A percentile compares a stretch with the other conserved stretches of the same genome.
phyloP scores from a whole-genome alignment of 2,113 vertebrate genomes.

The Pontoporia blainvillei region DNA sequence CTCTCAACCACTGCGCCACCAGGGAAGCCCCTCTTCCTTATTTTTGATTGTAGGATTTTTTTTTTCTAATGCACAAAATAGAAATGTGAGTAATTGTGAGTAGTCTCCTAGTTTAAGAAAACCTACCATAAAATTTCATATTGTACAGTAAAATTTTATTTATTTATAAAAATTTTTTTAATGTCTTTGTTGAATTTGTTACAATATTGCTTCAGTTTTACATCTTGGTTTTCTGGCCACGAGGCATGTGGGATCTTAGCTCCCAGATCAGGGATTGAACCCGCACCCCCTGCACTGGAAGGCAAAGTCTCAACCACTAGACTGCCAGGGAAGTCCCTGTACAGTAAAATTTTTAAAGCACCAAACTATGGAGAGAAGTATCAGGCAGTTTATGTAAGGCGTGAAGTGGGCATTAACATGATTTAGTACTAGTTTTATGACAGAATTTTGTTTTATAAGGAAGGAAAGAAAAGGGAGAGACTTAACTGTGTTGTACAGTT shows the following conservation, averaged over 20 bases:
- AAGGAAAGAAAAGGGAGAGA: neutral
- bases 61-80: neutral
- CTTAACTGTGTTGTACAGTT: neutral
- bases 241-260: too few species aligned
- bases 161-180: too few species aligned
- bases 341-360: neutral
- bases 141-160: neutral
- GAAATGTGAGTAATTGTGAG: neutral
- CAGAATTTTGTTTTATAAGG: neutral
- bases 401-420: neutral
- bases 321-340: neutral
- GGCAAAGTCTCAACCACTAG: too few species aligned
- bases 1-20: too few species aligned
- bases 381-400: neutral
- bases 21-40: neutral
- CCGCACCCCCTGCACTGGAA: too few species aligned
- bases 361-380: neutral
- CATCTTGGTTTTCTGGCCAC: too few species aligned
- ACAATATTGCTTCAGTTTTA: too few species aligned
- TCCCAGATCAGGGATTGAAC: too few species aligned
- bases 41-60: neutral
- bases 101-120: neutral
- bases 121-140: neutral
- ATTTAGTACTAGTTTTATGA: neutral
- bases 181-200: too few species aligned